A percentile compares a stretch with the other conserved stretches of the same genome.
Evolutionary conservation across 2,888 invertebrate genomes (phyloP).

Genomic region (Diloba caeruleocephala): DNA sequence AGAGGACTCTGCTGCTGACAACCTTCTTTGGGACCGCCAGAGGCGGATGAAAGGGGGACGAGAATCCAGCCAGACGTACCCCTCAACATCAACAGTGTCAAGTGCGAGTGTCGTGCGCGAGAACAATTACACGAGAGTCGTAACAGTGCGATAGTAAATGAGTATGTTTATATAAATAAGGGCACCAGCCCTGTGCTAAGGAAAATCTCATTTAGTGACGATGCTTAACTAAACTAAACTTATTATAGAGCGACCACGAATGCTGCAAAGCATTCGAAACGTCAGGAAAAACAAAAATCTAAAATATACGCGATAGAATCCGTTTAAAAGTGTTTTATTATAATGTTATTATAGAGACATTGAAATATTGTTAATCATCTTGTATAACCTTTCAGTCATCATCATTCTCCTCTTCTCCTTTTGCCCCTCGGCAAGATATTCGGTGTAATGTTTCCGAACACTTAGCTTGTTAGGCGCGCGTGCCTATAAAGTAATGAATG

Average conservation of each 20-base stretch:
- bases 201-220: not conserved
- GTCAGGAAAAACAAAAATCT: too few relatives aligned
- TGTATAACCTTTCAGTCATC: not conserved
- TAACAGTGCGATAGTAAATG: not conserved
- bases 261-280: too few relatives aligned
- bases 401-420: not conserved
- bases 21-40: not conserved
- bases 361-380: not conserved
- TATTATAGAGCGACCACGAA: too few relatives aligned
- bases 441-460: conserved; percentile 1
- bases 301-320: too few relatives aligned
- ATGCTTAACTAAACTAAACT: not conserved
- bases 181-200: not conserved
- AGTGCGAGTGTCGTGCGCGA: not conserved
- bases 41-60: not conserved
- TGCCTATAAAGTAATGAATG: too few relatives aligned
- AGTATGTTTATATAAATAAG: not conserved
- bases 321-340: too few relatives aligned
- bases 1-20: not conserved
- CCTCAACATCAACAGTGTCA: not conserved
- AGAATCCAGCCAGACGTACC: not conserved
- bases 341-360: not conserved
- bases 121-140: not conserved
- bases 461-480: too few relatives aligned
- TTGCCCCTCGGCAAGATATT: conserved; percentile 4